Evolutionary conservation across 2,113 vertebrate species (phyloP), one percentile per base, ranked within the genome.

Genomic region (Odontophorus gujanensis): DNA sequence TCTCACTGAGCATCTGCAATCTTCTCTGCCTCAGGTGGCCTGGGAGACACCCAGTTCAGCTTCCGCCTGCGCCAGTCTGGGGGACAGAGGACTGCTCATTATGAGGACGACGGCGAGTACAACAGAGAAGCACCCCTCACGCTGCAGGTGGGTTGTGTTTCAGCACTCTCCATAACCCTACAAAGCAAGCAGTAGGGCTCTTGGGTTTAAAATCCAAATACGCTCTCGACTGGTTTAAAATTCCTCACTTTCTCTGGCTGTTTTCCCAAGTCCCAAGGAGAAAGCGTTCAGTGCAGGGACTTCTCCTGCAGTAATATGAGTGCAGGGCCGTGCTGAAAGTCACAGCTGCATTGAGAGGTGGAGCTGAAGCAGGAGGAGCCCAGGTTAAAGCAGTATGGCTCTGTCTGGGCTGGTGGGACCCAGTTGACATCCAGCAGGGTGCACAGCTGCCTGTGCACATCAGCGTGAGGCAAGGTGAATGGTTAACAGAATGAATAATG

Each of bases 1-100:
- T 34, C 68, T 40, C 34, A 6, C 63, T 47, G 28, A 81, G 21
- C 5, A 0, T 22, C 14, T 73, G 19, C 48, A 15, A 7, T 30
- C 36, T 59, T 18, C 36, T 50, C 24, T 83, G 45, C 68, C 57
- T 34, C 97, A 99, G 99, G 99, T 80, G 98, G 98, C 96, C 98
- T 99, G 0, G 99, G 99, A 51, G 99, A 99, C 91, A 99, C 99
- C 0, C 99, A 99, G 93, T 99, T 99, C 95, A 99, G 98, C 92
- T 99, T 99, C 97, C 98, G 99, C 36, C 97, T 99, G 13, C 98
- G 99, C 6, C 98, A 98, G 96, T 98, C 99, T 0, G 98, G 99
- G 11, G 98, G 98, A 1, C 98, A 98, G 62, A 96, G 97, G 58
- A 68, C 24, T 1, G 42, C 89, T 3, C 94, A 92, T 67, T 93